Evolutionary conservation across 1,140 invertebrate species (phyloP).

Genomic region (Drosophila nikananu): DNA sequence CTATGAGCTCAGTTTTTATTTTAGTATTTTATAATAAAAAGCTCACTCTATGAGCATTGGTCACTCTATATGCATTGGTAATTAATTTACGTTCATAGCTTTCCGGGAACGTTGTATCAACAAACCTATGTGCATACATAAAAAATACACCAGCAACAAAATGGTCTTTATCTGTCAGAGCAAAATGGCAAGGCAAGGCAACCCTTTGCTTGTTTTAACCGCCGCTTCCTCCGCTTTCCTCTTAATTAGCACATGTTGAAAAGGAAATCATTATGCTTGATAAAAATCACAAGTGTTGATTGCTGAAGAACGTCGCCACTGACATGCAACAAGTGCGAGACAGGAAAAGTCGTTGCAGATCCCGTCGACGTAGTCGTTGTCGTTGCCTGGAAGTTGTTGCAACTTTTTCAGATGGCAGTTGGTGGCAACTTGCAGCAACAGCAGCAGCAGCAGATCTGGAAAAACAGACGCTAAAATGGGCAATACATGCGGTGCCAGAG

Average conservation of each 20-base stretch:
- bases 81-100: not conserved
- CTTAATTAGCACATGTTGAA: constrained; percentile 83
- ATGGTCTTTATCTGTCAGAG: constrained; percentile 4
- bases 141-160: not conserved
- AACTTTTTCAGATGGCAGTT: constrained; percentile 49
- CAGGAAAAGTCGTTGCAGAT: constrained; percentile 76
- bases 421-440: constrained; percentile 45
- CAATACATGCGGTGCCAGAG: constrained; percentile 75
- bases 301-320: constrained; percentile 61
- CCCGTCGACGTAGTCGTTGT: constrained; percentile 23
- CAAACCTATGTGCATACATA: too few relatives aligned
- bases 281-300: constrained; percentile 83
- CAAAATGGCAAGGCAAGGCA: constrained; percentile 23
- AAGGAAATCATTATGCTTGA: constrained; percentile 82
- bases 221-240: constrained; percentile 27
- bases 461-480: constrained; percentile 79
- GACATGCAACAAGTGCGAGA: constrained; percentile 74
- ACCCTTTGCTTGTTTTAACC: constrained; percentile 29
- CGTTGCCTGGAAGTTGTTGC: constrained; percentile 38
- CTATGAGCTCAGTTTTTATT: too few relatives aligned
- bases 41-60: not conserved
- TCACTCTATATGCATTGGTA: not conserved
- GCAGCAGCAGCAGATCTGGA: constrained; percentile 26
- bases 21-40: not conserved
- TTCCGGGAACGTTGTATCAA: not conserved